Base-by-base conservation (phyloP, 2,113 vertebrate genomes). In the Ploceus nigricollis region DNA sequence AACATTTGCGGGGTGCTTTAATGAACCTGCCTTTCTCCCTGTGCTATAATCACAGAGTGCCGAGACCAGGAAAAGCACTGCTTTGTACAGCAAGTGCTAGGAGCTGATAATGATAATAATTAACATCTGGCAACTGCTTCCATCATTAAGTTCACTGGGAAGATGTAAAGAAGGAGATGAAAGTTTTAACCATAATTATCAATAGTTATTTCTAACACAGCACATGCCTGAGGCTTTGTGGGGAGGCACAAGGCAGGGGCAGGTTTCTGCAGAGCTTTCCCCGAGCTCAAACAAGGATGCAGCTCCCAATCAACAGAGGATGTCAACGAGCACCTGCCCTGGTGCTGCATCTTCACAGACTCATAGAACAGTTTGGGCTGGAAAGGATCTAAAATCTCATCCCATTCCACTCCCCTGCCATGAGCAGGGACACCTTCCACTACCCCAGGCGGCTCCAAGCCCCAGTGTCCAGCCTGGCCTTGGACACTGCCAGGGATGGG, bases 91-190 rank as follows among this genome's bases (percentile, higher is more conserved):
- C 72, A 94, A 94, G 81, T 81, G 60, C 39, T 71, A 47, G 92
- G 85, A 93, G 82, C 68, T 90, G 93, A 86, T 96, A 96, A 96
- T 96, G 90, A 95, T 92, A 97, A 95, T 96, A 96, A 96, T 96
- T 96, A 96, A 96, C 92, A 86, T 89, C 94, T 96, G 96, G 88
- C 90, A 96, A 73, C 80, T 84, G 83, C 88, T 93, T 89, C 94
- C 76, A 88, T 71, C 69, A 75, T 94, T 89, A 96, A 90, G 72
- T 89, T 95, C 76, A 53, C 71, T 56, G 82, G 71, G 90, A 93
- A 96, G 85, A 93, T 87, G 88, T 84, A 81, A 95, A 94, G 84
- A 77, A 84, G 72, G 76, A 94, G 94, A 95, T 94, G 91, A 96
- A 97, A 95, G 93, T 91, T 93, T 89, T 75, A 79, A 91, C 82